Base-by-base conservation (phyloP, 2,113 vertebrate species). In the Calyptomena viridis region DNA sequence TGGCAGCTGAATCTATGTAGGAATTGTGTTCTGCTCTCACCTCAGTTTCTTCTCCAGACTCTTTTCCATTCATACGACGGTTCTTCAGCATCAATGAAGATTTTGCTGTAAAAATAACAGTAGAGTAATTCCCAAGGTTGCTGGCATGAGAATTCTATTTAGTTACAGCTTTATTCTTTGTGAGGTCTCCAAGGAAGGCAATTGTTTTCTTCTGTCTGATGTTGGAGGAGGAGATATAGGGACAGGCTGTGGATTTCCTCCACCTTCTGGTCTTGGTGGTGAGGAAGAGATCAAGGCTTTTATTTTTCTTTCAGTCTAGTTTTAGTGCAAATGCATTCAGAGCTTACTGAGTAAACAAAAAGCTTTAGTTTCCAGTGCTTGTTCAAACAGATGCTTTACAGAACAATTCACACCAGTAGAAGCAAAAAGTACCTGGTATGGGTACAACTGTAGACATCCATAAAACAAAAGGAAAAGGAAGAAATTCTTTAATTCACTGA, bases 1-100 rank as follows among this genome's bases (percentile, higher is more conserved):
- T 0, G 0, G 18, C 30, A 69, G 46, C 0, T 0, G 55, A 91
- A 74, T 12, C 0, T 0, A 59, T 0, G 1, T 28, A 53, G 55
- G 63, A 71, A 67, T 55, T 66, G 24, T 71, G 68, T 83, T n/a
- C 52, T 86, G 50, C 52, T 76, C 20, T 56, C 56, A 62, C 59
- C 58, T 88, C 42, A 59, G 33, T 17, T 85, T 73, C 59, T 73
- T 77, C 85, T 88, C 55, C 81, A 73, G 53, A 44, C 14, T 20
- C 31, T 69, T 78, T 82, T 62, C 71, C n/a, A 47, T 77, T 88
- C 68, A 66, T 89, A 40, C 53, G 42, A 39, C 85, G 91, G 37
- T 39, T 42, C 16, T 73, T 52, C 1, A 4, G 42, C 46, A 40
- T 91, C 79, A 90, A 55, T 77, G 79, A 72, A 84, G 72, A 52